Conservation (phyloP, 1,140 invertebrate genomes). For the Teleogryllus occipitalis region DNA sequence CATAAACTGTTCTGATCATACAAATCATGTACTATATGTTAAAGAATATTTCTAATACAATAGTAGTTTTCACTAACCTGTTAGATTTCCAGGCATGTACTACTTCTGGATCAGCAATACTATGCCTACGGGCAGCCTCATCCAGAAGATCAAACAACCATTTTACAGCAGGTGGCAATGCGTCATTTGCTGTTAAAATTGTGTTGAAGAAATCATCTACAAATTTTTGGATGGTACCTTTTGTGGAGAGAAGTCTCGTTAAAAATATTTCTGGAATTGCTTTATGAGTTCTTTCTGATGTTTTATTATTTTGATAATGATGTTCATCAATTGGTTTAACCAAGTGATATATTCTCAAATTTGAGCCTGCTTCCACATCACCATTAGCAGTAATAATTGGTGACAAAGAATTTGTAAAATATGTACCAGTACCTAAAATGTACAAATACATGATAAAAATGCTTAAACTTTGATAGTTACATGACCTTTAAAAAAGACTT, state of each 20-base stretch:
- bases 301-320: constrained; percentile 42
- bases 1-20: not conserved
- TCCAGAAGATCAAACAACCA: constrained; percentile 94
- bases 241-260: constrained; percentile 83
- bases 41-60: not conserved
- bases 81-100: constrained; percentile 96
- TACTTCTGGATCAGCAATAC: constrained; percentile 79
- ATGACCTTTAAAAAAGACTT: constrained; percentile 4
- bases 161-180: constrained; percentile 85
- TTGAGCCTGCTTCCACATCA: constrained; percentile 61
- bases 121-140: constrained; percentile 75
- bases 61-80: constrained; percentile 33
- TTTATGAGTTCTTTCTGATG: constrained; percentile 71
- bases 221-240: constrained; percentile 93
- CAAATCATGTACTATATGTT: not conserved
- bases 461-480: not conserved
- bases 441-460: constrained; percentile 13
- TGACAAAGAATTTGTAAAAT: constrained; percentile 64
- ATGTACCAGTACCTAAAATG: constrained; percentile 48
- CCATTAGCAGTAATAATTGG: constrained; percentile 67
- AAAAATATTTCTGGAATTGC: constrained; percentile 93
- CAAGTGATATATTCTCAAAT: constrained; percentile 70
- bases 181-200: constrained; percentile 79
- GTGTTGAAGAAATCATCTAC: constrained; percentile 91
- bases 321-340: constrained; percentile 74